phyloP scores from a whole-genome alignment of 2,888 invertebrate species.

The Thymelicus lineola region DNA sequence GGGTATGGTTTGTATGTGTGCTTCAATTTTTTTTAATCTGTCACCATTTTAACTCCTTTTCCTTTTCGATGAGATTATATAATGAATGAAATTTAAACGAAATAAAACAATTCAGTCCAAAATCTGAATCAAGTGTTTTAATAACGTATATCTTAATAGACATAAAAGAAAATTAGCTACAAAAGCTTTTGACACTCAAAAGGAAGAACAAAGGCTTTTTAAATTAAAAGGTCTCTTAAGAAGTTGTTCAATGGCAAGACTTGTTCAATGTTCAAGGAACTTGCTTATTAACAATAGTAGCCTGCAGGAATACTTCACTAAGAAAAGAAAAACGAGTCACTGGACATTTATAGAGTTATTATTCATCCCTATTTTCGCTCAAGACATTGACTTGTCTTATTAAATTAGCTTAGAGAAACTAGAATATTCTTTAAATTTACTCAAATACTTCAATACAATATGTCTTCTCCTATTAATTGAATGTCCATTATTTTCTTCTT shows the following conservation, averaged over 20 bases:
- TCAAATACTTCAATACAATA: too few relatives aligned
- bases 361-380: slow-evolving; percentile 17
- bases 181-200: not conserved
- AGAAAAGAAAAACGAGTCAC: slow-evolving; percentile 16
- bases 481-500: too few relatives aligned
- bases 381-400: not conserved
- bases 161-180: not conserved
- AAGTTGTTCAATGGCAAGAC: slow-evolving; percentile 4
- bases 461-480: too few relatives aligned
- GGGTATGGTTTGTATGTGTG: too few relatives aligned
- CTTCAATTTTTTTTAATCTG: too few relatives aligned
- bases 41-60: too few relatives aligned
- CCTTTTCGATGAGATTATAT: too few relatives aligned
- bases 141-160: too few relatives aligned
- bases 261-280: not conserved
- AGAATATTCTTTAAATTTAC: too few relatives aligned
- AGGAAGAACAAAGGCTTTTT: not conserved
- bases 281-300: slow-evolving; percentile 12
- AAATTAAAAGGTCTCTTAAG: slow-evolving; percentile 11
- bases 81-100: not conserved
- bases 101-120: not conserved
- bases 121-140: not conserved
- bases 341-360: not conserved
- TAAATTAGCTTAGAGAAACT: not conserved
- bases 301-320: slow-evolving; percentile 1